Evolutionary conservation across 2,888 invertebrate species (phyloP).

Genomic region (Oxyscelio sp.): DNA sequence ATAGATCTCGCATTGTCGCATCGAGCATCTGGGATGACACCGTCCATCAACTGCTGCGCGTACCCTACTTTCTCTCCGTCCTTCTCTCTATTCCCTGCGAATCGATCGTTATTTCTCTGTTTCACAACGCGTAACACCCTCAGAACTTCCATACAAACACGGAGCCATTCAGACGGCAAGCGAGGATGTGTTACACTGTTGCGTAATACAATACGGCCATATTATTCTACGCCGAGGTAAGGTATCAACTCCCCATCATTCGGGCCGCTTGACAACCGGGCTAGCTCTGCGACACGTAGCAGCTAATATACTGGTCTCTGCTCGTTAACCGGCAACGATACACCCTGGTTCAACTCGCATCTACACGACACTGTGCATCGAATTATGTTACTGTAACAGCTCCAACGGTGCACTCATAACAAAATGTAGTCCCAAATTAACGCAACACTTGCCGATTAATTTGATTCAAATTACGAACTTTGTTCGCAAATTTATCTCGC

Average conservation of each 20-base stretch:
- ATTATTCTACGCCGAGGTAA: conserved; percentile 80
- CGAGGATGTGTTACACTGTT: conserved; percentile 81
- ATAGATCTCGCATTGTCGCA: no score
- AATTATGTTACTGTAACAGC: conserved; percentile 47
- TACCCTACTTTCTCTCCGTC: conserved; percentile 36
- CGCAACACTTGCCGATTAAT: conserved; percentile 16
- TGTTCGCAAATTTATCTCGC: neutral
- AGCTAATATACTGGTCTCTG: conserved; percentile 86
- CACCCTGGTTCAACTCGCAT: conserved; percentile 67
- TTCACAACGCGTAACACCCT: conserved; percentile 42
- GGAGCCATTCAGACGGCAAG: conserved; percentile 77
- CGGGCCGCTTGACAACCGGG: conserved; percentile 76
- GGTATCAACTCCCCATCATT: conserved; percentile 76
- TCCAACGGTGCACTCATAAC: conserved; percentile 32
- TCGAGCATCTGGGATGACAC: no score
- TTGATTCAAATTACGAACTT: conserved; percentile 22
- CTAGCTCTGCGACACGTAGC: conserved; percentile 74
- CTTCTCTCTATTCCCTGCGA: neutral
- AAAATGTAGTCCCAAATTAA: conserved; percentile 22
- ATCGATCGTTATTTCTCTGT: conserved; percentile 24
- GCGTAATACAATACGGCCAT: conserved; percentile 84
- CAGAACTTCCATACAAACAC: conserved; percentile 79
- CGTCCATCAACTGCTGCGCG: no score
- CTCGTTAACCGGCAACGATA: conserved; percentile 85
- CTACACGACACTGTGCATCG: conserved; percentile 40